Evolutionary conservation across 2,888 invertebrate species (phyloP), one percentile per base, ranked within the genome.

Genomic region (Tiliacea citrago): DNA sequence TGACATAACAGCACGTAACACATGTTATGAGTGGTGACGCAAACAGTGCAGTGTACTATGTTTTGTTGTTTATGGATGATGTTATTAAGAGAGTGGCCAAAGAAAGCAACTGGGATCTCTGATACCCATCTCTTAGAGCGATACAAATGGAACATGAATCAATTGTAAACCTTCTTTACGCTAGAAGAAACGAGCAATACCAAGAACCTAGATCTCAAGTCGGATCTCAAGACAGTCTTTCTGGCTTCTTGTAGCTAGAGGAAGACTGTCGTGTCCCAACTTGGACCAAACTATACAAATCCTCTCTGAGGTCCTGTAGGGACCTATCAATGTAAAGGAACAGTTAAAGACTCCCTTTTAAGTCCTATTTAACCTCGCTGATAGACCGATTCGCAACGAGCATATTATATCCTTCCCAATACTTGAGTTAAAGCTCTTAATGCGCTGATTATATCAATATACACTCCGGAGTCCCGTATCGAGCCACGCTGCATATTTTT

Each of bases 1-100:
- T 76, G 57, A 70, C 68, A 69, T 82, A 82, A 82, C 21, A 2
- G 8, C 9, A n/a, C 58, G 76, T 65, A 80, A 76, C 18, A 42
- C 39, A 13, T 49, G 42, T 60, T 73, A 65, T 58, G 39, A 47
- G 29, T 18, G n/a, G 13, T 51, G 75, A 74, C 74, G 65, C 80
- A 63, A 77, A 21, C 60, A 49, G n/a, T 73, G 18, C 29, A 51
- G 35, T 24, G 35, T 39, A 51, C 3, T 35, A 49, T 58, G 47
- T 29, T 39, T 47, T 62, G 39, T 42, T 35, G 18, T 70, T 49
- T 6, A 16, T 62, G n/a, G 29, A 35, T 57, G 24, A 53, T 45
- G 3, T 21, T 49, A 9, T 55, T 39, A 35, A 12, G 29, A 13
- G 10, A 13, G 18, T 29, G 16, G 12, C 8, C 61, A 16, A 16